A percentile compares a stretch with the other conserved stretches of the same genome.
Evolutionary conservation across 2,797 vertebrate species (phyloP).

Genomic region (Presbytis comata): DNA sequence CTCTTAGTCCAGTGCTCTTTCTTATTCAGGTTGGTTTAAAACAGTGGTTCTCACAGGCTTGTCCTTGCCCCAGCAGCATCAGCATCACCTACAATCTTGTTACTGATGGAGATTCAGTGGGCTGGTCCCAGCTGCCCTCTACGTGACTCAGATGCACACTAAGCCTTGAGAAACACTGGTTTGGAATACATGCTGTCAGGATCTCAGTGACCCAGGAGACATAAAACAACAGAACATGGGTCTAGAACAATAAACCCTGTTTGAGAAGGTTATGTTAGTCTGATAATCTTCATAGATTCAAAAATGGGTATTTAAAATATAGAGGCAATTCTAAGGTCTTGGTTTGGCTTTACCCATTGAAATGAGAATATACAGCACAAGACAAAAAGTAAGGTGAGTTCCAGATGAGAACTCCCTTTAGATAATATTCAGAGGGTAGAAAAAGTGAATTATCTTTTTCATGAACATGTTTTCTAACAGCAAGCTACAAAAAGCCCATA

Average conservation of each 20-base stretch:
- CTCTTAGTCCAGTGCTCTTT: neutral
- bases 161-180: neutral
- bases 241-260: neutral
- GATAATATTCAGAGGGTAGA: neutral
- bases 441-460: neutral
- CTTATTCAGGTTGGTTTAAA: neutral
- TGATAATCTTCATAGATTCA: neutral
- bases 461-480: neutral
- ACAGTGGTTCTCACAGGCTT: neutral
- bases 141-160: neutral
- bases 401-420: neutral
- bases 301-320: neutral
- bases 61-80: neutral
- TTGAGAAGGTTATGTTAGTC: neutral
- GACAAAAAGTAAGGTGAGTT: neutral
- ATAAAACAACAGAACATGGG: neutral
- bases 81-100: neutral
- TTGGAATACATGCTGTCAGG: neutral
- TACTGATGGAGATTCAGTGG: too few species aligned
- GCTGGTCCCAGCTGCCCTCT: neutral
- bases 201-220: neutral
- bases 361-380: neutral
- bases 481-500: neutral
- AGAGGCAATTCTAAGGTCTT: neutral
- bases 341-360: neutral